Percentiles rank a stretch among this genome's conserved stretches.
Conservation (phyloP, 2,888 invertebrate genomes). For the Eristalis intricaria region DNA sequence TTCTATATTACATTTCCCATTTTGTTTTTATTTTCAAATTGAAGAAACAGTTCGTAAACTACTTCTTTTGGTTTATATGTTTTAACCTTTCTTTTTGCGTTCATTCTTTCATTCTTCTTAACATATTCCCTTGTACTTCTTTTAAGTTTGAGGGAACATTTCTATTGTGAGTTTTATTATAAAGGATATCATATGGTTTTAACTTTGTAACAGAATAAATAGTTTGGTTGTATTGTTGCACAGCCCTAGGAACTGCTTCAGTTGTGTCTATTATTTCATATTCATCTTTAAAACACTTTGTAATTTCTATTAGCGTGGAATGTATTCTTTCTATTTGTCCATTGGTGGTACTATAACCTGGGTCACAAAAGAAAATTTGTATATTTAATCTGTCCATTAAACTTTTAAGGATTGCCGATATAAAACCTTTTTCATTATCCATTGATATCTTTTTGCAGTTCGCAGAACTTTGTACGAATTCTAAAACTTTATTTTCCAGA, state of each 20-base stretch:
- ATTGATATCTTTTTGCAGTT: slow-evolving; percentile 36
- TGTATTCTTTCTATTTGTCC: slow-evolving; percentile 45
- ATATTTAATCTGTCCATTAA: slow-evolving; percentile 53
- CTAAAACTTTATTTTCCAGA: slow-evolving; percentile 49
- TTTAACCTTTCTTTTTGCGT: not conserved
- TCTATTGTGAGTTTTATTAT: not conserved
- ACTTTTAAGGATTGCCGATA: slow-evolving; percentile 49
- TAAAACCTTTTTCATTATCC: slow-evolving; percentile 63
- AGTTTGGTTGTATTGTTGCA: slow-evolving; percentile 32
- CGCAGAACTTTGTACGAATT: slow-evolving; percentile 45
- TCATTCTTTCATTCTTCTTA: not conserved
- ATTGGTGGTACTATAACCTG: slow-evolving; percentile 30
- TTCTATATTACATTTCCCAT: too few species aligned
- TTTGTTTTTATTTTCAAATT: not conserved
- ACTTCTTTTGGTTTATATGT: not conserved
- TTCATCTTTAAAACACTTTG: slow-evolving; percentile 27
- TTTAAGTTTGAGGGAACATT: not conserved
- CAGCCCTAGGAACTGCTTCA: slow-evolving; percentile 32
- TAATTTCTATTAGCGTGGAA: slow-evolving; percentile 45
- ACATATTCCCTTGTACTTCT: slow-evolving; percentile 28
- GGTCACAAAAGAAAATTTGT: slow-evolving; percentile 51
- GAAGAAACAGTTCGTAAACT: not conserved
- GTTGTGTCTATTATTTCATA: slow-evolving; percentile 15
- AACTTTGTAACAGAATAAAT: slow-evolving; percentile 48
- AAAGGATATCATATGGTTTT: too few species aligned